Percentiles rank a stretch among this genome's conserved stretches.
phyloP scores from a whole-genome alignment of 2,113 vertebrate species.

The Gulo gulo region DNA sequence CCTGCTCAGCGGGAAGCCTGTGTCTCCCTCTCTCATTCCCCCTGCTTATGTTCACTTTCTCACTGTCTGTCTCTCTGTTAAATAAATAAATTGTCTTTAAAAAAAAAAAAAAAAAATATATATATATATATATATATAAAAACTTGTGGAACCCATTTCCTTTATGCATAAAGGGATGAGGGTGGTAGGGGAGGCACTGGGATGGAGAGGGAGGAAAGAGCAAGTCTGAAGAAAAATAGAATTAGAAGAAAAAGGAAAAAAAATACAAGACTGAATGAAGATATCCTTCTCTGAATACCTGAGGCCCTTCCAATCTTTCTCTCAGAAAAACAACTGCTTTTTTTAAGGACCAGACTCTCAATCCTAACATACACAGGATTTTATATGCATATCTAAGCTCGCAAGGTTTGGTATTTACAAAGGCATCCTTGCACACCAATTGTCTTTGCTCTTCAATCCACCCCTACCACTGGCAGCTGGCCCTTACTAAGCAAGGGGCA shows the following conservation, averaged over 20 bases:
- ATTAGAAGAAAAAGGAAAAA: neutral
- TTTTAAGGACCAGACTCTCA: neutral
- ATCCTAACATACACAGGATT: neutral
- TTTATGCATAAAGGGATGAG: accelerated
- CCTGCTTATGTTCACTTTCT: too few relatives aligned
- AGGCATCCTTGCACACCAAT: neutral
- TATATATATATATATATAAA: too few relatives aligned
- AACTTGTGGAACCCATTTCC: neutral
- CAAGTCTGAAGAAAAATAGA: neutral
- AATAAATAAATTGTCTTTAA: too few relatives aligned
- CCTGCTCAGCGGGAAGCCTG: too few relatives aligned
- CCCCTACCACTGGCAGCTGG: too few relatives aligned
- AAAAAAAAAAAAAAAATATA: too few relatives aligned
- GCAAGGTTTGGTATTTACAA: neutral
- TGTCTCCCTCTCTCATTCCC: too few relatives aligned
- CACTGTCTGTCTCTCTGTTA: too few relatives aligned
- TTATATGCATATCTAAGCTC: neutral
- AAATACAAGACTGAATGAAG: neutral
- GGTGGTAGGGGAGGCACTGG: neutral
- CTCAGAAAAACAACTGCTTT: neutral
- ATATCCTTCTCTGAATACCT: neutral
- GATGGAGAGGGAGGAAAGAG: neutral
- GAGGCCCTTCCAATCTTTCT: neutral
- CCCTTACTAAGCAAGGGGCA: neutral
- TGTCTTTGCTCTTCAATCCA: neutral